phyloP scores from a whole-genome alignment of 2,113 vertebrate genomes.

The Dipodomys spectabilis region DNA sequence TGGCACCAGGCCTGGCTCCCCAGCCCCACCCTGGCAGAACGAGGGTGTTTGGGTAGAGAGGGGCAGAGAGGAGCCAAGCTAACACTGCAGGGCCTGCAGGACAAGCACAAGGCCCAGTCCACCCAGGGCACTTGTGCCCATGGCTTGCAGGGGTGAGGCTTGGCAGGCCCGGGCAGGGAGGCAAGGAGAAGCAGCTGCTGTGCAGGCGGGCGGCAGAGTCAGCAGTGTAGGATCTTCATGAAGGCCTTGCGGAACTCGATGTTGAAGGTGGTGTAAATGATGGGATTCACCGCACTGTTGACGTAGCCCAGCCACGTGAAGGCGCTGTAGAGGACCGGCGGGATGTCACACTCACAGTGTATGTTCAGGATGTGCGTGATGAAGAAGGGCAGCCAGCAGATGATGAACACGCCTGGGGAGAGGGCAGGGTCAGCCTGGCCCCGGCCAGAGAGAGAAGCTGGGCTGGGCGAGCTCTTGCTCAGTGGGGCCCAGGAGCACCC shows the following conservation, averaged over 20 bases:
- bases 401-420: constrained; percentile 96
- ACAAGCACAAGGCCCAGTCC: not conserved
- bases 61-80: constrained; percentile 10
- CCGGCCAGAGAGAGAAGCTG: rapidly evolving
- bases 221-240: constrained; percentile 98
- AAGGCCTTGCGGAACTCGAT: constrained; percentile 99
- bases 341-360: constrained; percentile 95
- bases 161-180: not conserved
- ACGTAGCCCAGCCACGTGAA: constrained; percentile 99
- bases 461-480: not conserved
- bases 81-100: constrained; percentile 56
- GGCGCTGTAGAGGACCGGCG: constrained; percentile 95
- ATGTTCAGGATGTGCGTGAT: constrained; percentile 99
- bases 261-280: constrained; percentile 99
- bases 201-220: constrained; percentile 72
- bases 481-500: rapidly evolving
- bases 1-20: not conserved
- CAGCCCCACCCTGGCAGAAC: not conserved
- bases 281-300: constrained; percentile 98
- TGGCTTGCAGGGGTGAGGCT: not conserved
- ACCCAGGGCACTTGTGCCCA: not conserved
- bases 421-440: constrained; percentile 55
- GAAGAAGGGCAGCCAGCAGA: constrained; percentile 99
- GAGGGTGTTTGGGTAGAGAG: not conserved
- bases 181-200: constrained; percentile 44